Evolutionary conservation across 2,113 vertebrate species (phyloP).

Genomic region (Tachysurus vachellii): DNA sequence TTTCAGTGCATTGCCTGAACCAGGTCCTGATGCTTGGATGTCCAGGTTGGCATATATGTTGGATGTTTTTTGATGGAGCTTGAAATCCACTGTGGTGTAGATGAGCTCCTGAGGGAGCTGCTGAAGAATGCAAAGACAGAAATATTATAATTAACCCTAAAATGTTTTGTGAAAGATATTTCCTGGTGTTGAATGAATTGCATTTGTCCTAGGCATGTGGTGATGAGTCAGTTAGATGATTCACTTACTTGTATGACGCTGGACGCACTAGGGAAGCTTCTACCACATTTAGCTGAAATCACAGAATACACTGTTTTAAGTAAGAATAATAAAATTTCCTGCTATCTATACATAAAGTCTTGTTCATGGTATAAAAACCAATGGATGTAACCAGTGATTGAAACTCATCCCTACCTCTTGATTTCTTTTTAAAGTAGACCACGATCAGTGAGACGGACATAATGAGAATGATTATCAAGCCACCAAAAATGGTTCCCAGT

Average conservation of each 20-base stretch:
- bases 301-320: neutral
- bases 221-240: slow-evolving; percentile 61
- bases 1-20: neutral
- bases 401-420: slow-evolving; percentile 45
- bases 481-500: slow-evolving; percentile 51
- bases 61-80: slow-evolving; percentile 46
- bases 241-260: slow-evolving; percentile 56
- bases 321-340: neutral
- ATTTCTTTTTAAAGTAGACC: slow-evolving; percentile 56
- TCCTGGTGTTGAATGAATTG: neutral
- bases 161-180: neutral
- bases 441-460: slow-evolving; percentile 46
- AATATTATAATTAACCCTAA: neutral
- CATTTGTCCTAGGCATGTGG: slow-evolving; percentile 43
- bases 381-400: neutral
- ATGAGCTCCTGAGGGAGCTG: slow-evolving; percentile 59
- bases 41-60: slow-evolving; percentile 65
- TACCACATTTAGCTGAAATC: slow-evolving; percentile 58
- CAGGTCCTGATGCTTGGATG: slow-evolving; percentile 20
- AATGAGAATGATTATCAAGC: slow-evolving; percentile 55
- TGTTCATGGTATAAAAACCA: neutral
- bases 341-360: neutral
- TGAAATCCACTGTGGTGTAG: slow-evolving; percentile 72
- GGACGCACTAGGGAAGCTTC: slow-evolving; percentile 54
- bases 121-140: slow-evolving; percentile 36